Base-by-base conservation (phyloP, 1,140 invertebrate genomes). In the Tribolium castaneum region DNA sequence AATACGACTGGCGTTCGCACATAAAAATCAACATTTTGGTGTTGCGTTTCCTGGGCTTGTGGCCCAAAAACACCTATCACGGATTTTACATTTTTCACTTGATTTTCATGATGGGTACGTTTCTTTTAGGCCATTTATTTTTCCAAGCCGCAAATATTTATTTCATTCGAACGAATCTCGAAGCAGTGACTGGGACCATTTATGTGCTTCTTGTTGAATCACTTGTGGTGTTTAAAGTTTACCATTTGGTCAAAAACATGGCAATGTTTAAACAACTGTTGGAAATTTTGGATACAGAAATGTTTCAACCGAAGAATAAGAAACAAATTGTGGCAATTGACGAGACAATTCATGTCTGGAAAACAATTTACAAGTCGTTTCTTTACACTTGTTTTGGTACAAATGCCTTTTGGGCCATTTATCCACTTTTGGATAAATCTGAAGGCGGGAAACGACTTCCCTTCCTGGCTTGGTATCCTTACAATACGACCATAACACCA, bases 81-180 rank as follows among this genome's bases (percentile, higher is more conserved):
- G 39, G 39, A 10, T 45, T 45, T n/a, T 45, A 45, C 39, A 45
- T 45, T 45, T n/a, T 45, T 9, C 39, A 45, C n/a, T 3, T 45
- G 4, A 45, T 3, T 9, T 45, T 45, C 39, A 45, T n/a, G 9
- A 45, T 72, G 10, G 50, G 9, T 7, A 13, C 34, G 1, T 72
- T 49, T 22, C 6, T 50, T 2, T n/a, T 50, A 10, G 70, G 39
- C 9, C 54, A 59, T 9, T 2, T 59, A 5, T 45, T 19, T n/a
- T 72, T 72, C 19, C 70, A 72, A 72, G 50, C 34, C n/a, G 39
- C 16, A 3, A 72, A 45, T 12, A 51, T 72, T 51, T 51, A 72
- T 12, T 72, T 72, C 16, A 72, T 72, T 50, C 50, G n/a, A 4
- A 12, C 25, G 3, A 51, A 50, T 51, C 34, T 72, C 1, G 35